These are phyloP conservation scores for Callocephalon fimbriatum DNA, from an alignment of 2,113 vertebrate genomes.

Conservation along the genomic window DNA sequence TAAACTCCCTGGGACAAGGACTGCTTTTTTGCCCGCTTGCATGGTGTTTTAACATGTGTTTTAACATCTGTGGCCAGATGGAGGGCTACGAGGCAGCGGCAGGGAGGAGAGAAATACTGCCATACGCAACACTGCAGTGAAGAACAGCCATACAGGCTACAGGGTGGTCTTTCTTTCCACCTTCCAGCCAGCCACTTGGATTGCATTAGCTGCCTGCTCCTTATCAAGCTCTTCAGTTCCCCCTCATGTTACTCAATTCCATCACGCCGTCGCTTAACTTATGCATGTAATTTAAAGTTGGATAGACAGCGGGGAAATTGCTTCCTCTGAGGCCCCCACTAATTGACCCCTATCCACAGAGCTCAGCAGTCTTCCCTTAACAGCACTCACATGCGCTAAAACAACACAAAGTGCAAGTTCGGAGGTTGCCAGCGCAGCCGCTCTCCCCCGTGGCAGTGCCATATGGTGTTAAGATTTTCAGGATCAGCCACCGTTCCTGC, in stretches of 20 bases:
- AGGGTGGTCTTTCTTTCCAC: not conserved
- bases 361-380: slow-evolving; percentile 72
- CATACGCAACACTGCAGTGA: not conserved
- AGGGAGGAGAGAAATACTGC: not conserved
- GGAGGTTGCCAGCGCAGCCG: slow-evolving; percentile 17
- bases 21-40: not conserved
- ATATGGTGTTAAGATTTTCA: slow-evolving; percentile 22
- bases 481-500: not conserved
- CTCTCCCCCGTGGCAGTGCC: slow-evolving; percentile 38
- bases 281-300: slow-evolving; percentile 48
- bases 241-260: slow-evolving; percentile 4
- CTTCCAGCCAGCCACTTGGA: not conserved
- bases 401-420: slow-evolving; percentile 22
- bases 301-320: slow-evolving; percentile 24
- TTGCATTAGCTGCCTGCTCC: not conserved
- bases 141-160: accelerated
- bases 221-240: slow-evolving; percentile 39
- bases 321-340: slow-evolving; percentile 67
- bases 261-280: slow-evolving; percentile 5
- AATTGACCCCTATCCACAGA: slow-evolving; percentile 74
- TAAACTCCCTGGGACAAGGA: accelerated
- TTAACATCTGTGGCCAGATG: not conserved
- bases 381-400: not conserved
- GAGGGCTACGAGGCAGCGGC: not conserved
- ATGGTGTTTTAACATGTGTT: not conserved